Percentiles rank a stretch among this genome's conserved stretches.
phyloP scores from a whole-genome alignment of 1,140 invertebrate genomes.

The Maniola jurtina region DNA sequence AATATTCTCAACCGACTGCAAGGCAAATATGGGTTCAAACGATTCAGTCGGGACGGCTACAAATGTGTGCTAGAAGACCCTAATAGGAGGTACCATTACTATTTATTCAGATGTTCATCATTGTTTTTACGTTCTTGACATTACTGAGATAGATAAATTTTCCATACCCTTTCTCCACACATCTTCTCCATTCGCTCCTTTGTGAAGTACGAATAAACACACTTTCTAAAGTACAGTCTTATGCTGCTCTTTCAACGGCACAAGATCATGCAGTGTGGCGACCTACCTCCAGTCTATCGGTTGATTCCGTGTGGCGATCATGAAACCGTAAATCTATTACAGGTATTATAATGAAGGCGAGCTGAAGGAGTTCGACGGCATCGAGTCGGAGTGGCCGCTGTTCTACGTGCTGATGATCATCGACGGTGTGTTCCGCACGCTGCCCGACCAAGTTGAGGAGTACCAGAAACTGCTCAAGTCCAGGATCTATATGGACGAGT shows the following conservation, averaged over 20 bases:
- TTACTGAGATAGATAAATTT: too few species aligned
- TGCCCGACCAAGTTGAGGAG: constrained; percentile 94
- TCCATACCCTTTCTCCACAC: too few species aligned
- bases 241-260: too few species aligned
- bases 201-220: too few species aligned
- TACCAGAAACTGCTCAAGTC: constrained; percentile 92
- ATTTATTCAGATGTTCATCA: too few species aligned
- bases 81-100: constrained; percentile 81
- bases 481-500: constrained; percentile 86
- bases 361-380: constrained; percentile 94
- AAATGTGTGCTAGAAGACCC: constrained; percentile 93
- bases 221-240: too few species aligned
- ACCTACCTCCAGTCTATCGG: too few species aligned
- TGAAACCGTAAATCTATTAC: constrained; percentile 37
- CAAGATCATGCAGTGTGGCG: too few species aligned
- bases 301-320: too few species aligned
- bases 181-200: too few species aligned
- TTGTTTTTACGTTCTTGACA: too few species aligned
- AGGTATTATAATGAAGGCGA: constrained; percentile 84
- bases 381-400: constrained; percentile 99
- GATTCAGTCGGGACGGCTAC: constrained; percentile 97
- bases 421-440: constrained; percentile 93
- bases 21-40: constrained; percentile 95
- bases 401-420: constrained; percentile 98
- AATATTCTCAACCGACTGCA: constrained; percentile 92